Evolutionary conservation across 2,888 invertebrate genomes (phyloP).

Genomic region (Oscheius myriophilus): DNA sequence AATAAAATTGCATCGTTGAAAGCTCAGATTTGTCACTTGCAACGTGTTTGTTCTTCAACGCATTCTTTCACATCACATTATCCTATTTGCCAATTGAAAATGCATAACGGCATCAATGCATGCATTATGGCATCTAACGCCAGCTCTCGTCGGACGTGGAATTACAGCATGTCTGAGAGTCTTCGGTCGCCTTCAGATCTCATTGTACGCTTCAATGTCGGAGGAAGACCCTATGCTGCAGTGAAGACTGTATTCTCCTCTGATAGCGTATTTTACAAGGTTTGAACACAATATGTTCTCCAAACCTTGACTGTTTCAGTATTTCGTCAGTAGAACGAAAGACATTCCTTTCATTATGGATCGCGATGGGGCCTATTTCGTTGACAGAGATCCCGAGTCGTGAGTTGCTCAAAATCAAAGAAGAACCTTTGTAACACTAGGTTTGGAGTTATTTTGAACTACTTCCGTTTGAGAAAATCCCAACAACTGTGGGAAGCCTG

Average conservation of each 20-base stretch:
- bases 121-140: too few relatives aligned
- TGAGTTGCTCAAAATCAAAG: slow-evolving; percentile 28
- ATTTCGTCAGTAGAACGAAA: slow-evolving; percentile 63
- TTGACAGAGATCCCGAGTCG: slow-evolving; percentile 67
- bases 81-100: too few relatives aligned
- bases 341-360: slow-evolving; percentile 55
- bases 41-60: too few relatives aligned
- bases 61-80: too few relatives aligned
- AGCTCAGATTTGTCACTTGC: too few relatives aligned
- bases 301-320: slow-evolving; percentile 41
- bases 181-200: slow-evolving; percentile 6
- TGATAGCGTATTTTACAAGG: slow-evolving; percentile 52
- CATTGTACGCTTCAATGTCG: slow-evolving; percentile 65
- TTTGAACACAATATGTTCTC: slow-evolving; percentile 28
- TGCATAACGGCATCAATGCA: too few relatives aligned
- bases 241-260: slow-evolving; percentile 47
- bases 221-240: slow-evolving; percentile 53
- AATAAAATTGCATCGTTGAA: too few relatives aligned
- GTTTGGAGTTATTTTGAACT: slow-evolving; percentile 67
- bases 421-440: slow-evolving; percentile 31
- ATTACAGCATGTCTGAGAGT: not conserved
- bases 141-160: too few relatives aligned
- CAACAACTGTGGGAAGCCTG: slow-evolving; percentile 68
- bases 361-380: slow-evolving; percentile 64
- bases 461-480: slow-evolving; percentile 60